Evolutionary conservation across 1,140 invertebrate species (phyloP), one percentile per base, ranked within the genome.

Genomic region (Scaptomyza graminum): DNA sequence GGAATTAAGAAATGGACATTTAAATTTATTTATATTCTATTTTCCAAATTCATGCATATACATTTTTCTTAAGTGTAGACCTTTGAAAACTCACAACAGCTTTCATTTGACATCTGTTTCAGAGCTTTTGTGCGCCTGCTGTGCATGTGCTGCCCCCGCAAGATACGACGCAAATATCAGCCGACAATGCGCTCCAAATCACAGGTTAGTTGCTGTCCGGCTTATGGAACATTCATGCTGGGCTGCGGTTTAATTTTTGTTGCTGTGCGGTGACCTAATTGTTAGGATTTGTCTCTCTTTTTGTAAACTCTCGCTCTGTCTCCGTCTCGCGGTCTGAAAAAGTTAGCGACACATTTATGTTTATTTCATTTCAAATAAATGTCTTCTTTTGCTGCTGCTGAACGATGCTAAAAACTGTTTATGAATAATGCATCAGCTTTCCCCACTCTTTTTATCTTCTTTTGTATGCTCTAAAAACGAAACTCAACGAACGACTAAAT

Each of bases 121-220:
- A 97, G 96, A 92, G 96, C 96, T 28, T 97, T 97, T 92, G 94
- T 96, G 34, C 94, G 96, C 69, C 95, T 97, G 68, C 92, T 97
- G 37, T 97, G 96, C 91, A 95, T 95, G 22, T 96, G 96, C 92
- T 96, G 96, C 91, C 96, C 96, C 1, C 93, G 95, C 50, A 94
- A 94, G 79, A 94, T 96, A 75, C 93, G 95, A 61, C 93, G 95
- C 87, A 95, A 95, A 90, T 96, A 96, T 92, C 95, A 96, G 80
- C 95, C 95, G 12, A 95, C 95, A 62, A 94, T 96, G 73, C 94
- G 95, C 71, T 96, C 95, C 77, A 96, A 96, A 70, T 96, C 95
- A 73, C 96, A 96, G 95, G 96, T 96, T 92, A 94, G 91, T 89
- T 61, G 12, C 31, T 56, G 56, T 65, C 61, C 67, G 65, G 46